phyloP scores from a whole-genome alignment of 2,797 vertebrate species.

The Myotis pilosus region DNA sequence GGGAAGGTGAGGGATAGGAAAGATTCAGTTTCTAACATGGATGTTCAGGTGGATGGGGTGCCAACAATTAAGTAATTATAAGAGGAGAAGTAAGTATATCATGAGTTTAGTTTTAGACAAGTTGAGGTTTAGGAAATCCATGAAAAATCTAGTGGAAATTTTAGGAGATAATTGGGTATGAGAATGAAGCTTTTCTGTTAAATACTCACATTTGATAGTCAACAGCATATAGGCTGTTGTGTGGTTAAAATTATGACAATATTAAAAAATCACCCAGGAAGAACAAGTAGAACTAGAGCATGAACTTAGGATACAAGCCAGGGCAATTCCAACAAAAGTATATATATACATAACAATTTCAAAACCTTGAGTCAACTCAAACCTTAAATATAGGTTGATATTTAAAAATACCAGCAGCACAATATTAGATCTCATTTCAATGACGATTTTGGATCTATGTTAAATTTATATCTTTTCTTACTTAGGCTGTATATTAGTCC shows the following conservation, averaged over 20 bases:
- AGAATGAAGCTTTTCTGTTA: constrained; percentile 16
- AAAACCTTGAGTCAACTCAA: constrained; percentile 27
- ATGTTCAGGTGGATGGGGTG: background rate
- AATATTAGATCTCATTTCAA: background rate
- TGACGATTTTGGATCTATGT: background rate
- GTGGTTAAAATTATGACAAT: constrained; percentile 10
- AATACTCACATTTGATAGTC: background rate
- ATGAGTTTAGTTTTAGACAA: constrained; percentile 2
- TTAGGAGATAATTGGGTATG: background rate
- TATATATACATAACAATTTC: background rate
- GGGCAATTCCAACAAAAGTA: background rate
- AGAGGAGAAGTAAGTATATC: background rate
- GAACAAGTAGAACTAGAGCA: background rate
- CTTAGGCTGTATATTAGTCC: constrained; percentile 11
- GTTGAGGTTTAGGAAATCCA: background rate
- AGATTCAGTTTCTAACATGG: background rate
- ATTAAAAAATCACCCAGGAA: constrained; percentile 39
- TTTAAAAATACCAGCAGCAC: background rate
- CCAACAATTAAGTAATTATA: background rate
- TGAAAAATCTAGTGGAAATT: background rate
- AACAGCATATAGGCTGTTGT: background rate
- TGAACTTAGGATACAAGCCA: background rate
- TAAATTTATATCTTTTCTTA: background rate
- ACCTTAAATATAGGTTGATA: background rate
- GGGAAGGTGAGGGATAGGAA: background rate